Conservation (phyloP, 2,797 vertebrate species). For the Danio albolineatus region DNA sequence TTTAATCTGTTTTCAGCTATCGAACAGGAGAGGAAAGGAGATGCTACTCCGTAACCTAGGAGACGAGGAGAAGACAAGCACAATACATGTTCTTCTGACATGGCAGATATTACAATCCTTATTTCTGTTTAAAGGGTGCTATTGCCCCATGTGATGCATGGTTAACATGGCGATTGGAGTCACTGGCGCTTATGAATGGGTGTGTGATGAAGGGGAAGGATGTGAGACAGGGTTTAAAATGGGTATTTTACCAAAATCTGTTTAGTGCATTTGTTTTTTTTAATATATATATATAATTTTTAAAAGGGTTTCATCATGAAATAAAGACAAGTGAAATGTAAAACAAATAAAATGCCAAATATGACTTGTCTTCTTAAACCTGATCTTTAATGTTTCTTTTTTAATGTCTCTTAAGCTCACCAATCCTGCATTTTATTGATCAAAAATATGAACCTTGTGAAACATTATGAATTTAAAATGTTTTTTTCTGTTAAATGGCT, state of each 20-base stretch:
- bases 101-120: constrained; percentile 72
- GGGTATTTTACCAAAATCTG: constrained; percentile 43
- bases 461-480: no score
- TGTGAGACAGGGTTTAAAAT: constrained; percentile 32
- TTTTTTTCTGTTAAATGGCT: no score
- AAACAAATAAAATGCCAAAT: constrained; percentile 59
- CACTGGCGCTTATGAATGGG: constrained; percentile 27
- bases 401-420: not conserved
- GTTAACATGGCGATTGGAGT: constrained; percentile 47
- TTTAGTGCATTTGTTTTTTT: constrained; percentile 63
- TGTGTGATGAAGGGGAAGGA: constrained; percentile 26
- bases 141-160: constrained; percentile 57
- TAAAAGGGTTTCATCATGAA: constrained; percentile 79
- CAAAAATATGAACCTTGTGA: not conserved
- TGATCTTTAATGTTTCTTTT: not conserved
- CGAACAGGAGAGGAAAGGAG: constrained; percentile 84
- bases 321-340: constrained; percentile 75
- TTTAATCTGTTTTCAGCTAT: constrained; percentile 73
- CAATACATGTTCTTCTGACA: constrained; percentile 73
- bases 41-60: constrained; percentile 79
- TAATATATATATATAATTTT: constrained; percentile 80
- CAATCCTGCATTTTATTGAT: not conserved
- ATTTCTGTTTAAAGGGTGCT: constrained; percentile 57
- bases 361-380: constrained; percentile 53
- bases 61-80: constrained; percentile 71